A percentile compares a stretch with the other conserved stretches of the same genome.
Conservation (phyloP, 64 coral and sea anemone genomes). For the Actinia tenebrosa region DNA sequence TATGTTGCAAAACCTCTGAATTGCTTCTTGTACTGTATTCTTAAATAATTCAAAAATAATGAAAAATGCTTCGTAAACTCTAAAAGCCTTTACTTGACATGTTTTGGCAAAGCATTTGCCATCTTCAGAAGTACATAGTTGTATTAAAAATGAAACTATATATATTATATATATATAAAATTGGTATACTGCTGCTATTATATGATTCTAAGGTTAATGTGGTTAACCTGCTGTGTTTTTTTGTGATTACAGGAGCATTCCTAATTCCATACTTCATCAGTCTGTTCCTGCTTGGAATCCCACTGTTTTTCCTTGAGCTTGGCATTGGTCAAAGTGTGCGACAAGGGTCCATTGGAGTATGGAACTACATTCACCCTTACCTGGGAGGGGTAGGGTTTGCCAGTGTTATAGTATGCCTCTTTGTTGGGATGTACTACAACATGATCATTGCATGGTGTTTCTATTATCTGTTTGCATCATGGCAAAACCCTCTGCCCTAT, state of each 20-base stretch:
- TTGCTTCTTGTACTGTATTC: too few relatives aligned
- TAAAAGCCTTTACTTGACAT: too few relatives aligned
- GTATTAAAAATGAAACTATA: too few relatives aligned
- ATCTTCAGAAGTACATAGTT: too few relatives aligned
- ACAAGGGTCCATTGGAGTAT: conserved; percentile 88
- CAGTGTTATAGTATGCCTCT: conserved; percentile 70
- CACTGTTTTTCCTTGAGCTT: conserved; percentile 87
- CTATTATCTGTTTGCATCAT: conserved; percentile 92
- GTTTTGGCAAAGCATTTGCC: too few relatives aligned
- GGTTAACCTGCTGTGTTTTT: not conserved
- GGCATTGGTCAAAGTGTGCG: conserved; percentile 94
- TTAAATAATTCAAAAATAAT: too few relatives aligned
- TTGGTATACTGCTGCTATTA: too few relatives aligned
- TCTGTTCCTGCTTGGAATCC: conserved; percentile 72
- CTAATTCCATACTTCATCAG: conserved; percentile 91
- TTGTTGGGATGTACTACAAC: conserved; percentile 95
- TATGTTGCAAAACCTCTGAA: too few relatives aligned
- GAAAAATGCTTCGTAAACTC: too few relatives aligned
- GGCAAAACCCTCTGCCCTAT: conserved; percentile 72
- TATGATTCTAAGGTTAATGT: too few relatives aligned
- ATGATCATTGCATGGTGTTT: conserved; percentile 99
- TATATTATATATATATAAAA: too few relatives aligned
- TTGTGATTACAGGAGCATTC: conserved; percentile 68
- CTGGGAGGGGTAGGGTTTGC: conserved; percentile 90
- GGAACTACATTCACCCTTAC: conserved; percentile 94